Evolutionary conservation across 2,888 invertebrate genomes (phyloP).

Genomic region (Anthrax anthrax): DNA sequence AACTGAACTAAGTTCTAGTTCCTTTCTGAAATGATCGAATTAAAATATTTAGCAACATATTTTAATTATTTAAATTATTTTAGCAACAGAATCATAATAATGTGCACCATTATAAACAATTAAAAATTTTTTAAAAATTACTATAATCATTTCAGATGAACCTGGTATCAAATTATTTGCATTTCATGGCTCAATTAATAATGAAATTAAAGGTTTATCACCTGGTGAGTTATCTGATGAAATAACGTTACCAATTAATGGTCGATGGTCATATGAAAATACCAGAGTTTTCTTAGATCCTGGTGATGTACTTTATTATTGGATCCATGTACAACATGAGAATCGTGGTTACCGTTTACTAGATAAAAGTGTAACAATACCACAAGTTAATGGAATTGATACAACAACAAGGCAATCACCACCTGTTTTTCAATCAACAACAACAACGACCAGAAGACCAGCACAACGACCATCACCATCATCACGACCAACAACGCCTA

Average conservation of each 20-base stretch:
- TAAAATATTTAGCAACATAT: too few relatives aligned
- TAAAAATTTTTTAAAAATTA: too few relatives aligned
- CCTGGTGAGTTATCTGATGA: constrained; percentile 41
- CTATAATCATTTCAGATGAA: too few relatives aligned
- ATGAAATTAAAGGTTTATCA: constrained; percentile 34
- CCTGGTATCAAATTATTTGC: constrained; percentile 41
- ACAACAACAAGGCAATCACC: not conserved
- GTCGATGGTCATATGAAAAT: constrained; percentile 41
- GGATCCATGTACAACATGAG: constrained; percentile 43
- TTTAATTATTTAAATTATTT: too few relatives aligned
- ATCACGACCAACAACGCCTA: not conserved
- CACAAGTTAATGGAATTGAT: not conserved
- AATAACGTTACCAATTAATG: constrained; percentile 30
- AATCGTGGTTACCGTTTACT: constrained; percentile 3
- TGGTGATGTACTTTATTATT: constrained; percentile 45
- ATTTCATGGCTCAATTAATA: constrained; percentile 51
- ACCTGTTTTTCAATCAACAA: not conserved
- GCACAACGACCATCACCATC: not conserved
- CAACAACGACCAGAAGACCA: not conserved
- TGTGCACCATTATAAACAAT: too few relatives aligned
- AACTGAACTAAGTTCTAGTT: too few relatives aligned
- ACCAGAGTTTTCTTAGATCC: constrained; percentile 32
- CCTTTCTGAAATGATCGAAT: too few relatives aligned
- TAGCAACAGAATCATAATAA: too few relatives aligned
- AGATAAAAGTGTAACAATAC: constrained; percentile 1